Base-by-base conservation (phyloP, 1,140 invertebrate genomes). In the Magallana gigas region DNA sequence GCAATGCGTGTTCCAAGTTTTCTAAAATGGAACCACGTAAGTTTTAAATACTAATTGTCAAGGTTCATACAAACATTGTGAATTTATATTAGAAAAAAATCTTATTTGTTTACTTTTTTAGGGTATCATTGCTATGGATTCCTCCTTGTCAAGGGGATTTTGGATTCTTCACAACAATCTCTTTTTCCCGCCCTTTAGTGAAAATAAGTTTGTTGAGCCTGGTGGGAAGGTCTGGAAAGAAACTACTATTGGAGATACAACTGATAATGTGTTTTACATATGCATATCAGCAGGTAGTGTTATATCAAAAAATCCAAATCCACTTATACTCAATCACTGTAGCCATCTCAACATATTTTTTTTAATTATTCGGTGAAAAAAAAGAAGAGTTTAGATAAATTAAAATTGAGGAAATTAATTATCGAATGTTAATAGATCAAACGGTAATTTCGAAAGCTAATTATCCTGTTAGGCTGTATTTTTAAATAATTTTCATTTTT, bases 141-240 rank as follows among this genome's bases (percentile, higher is more conserved):
- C 18, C 16, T 68, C 84, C 4, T 68, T 56, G 84, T 9, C n/a
- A 9, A 71, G 62, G 0, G 84, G 84, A 12, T 16, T 85, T 16
- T 85, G 84, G 84, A 68, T 85, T 16, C 60, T 85, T n/a, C 84
- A 85, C 59, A 85, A 85, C 48, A 85, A 85, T 36, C 58, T 85
- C n/a, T 76, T 85, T 18, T 85, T 85, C n/a, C 84, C 84, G 23
- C 11, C 84, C 56, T 48, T 76, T 12, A 23, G 57, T n/a, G 16
- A 11, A 48, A 8, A 14, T 0, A 57, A n/a, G 5, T 23, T 68
- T 8, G 8, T 8, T 1, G 14, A 16, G 16, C 84, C 84, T 56
- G 64, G 62, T 29, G 11, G 36, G 3, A 76, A 57, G 23, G 16
- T 36, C 14, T 85, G 84, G 84, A n/a, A 71, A 8, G 9, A 29